Conservation (phyloP, 64 coral and sea anemone species). For the Astreopora myriophthalma region DNA sequence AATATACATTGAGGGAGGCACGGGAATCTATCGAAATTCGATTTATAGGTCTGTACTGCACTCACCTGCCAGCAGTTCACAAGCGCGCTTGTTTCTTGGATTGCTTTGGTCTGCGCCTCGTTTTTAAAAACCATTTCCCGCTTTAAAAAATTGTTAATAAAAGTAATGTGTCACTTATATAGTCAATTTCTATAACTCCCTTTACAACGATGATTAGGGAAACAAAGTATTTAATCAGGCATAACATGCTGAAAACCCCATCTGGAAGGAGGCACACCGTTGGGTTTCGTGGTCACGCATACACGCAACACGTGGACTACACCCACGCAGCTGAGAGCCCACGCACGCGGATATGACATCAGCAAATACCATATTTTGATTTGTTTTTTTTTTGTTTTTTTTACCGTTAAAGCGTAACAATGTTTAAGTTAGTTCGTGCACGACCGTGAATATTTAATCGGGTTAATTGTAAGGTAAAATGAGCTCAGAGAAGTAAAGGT, state of each 20-base stretch:
- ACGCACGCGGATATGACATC: background rate
- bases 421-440: background rate
- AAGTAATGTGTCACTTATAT: too few relatives aligned
- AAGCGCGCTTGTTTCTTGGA: background rate
- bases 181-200: too few relatives aligned
- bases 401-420: background rate
- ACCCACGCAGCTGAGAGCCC: background rate
- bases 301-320: background rate
- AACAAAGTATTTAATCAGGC: too few relatives aligned
- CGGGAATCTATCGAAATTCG: too few relatives aligned
- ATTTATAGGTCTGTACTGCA: too few relatives aligned
- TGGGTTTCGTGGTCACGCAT: background rate
- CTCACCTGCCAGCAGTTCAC: background rate
- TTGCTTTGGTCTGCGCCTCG: background rate
- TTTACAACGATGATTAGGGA: too few relatives aligned
- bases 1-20: too few relatives aligned
- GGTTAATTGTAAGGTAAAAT: background rate
- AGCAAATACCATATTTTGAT: too few relatives aligned
- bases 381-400: background rate
- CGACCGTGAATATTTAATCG: background rate
- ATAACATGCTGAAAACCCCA: too few relatives aligned
- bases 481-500: too few relatives aligned
- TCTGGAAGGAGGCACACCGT: too few relatives aligned
- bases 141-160: background rate
- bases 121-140: constrained; percentile 9